Evolutionary conservation across 2,113 vertebrate species (phyloP), one percentile per base, ranked within the genome.

Genomic region (Clinocottus analis): DNA sequence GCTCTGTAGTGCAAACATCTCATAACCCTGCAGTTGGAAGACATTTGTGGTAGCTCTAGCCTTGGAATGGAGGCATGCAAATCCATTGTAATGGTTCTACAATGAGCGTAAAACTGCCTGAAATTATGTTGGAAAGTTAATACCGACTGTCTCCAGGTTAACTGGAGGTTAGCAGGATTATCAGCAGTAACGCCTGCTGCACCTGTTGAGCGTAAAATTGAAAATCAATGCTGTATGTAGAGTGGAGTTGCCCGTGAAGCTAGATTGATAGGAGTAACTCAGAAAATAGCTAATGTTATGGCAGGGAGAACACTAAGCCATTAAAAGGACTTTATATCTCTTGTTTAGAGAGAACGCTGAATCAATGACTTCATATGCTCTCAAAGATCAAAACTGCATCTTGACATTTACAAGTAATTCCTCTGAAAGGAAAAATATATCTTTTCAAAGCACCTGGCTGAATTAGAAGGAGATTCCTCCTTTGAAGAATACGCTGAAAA

Each of bases 361-460:
- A 67, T 77, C 29, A 60, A 82, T 75, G 56, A 71, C 59, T 85
- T 75, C 55, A 73, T 68, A 39, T 45, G 61, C 21, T 35, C 39
- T 31, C 29, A 25, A 6, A 33, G 82, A 89, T 86, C 82, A 87
- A 83, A 91, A 82, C 65, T 35, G 17, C 47, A 64, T 64, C 72
- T 64, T 85, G 91, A 83, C 86, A 80, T 90, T 88, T 74, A 72
- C 72, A 77, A 70, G 65, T 31, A n/a, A 31, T 60, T 68, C 60
- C 43, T 60, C n/a, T 45, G 29, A 72, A 61, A 56, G 60, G 49
- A 23, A 53, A 74, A 77, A 84, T 4, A 49, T 17, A 72, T 35
- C 75, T 74, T 61, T 85, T 76, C 7, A 71, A 79, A 86, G 83
- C 81, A 90, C 84, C 75, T 84, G 85, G 81, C 79, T 25, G 56